These are phyloP conservation scores for Nesoenas mayeri DNA, from an alignment of 2,113 vertebrate species.

Conservation along the genomic window DNA sequence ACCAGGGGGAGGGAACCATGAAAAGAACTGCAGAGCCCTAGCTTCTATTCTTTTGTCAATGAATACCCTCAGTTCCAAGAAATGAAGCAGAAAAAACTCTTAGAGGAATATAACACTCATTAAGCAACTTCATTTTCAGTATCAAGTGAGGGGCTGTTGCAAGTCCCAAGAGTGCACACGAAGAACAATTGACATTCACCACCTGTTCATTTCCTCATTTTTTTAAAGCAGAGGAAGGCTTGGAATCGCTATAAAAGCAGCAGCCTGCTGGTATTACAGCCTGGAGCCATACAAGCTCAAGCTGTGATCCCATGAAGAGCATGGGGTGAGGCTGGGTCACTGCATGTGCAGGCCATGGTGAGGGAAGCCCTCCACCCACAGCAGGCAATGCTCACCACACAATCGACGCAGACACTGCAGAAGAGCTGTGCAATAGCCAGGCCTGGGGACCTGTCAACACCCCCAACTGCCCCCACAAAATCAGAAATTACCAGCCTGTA, in stretches of 20 bases:
- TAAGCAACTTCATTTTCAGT: constrained; percentile 33
- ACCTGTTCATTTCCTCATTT: constrained; percentile 4
- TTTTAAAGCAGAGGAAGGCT: neutral
- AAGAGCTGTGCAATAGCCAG: fast-evolving
- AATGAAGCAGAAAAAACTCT: constrained; percentile 50
- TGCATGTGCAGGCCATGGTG: fast-evolving
- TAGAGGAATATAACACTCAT: constrained; percentile 1
- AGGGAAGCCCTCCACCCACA: no score
- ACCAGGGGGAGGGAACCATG: neutral
- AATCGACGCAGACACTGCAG: fast-evolving
- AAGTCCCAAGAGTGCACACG: neutral
- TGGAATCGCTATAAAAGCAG: neutral
- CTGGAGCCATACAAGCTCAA: neutral
- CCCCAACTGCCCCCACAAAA: fast-evolving
- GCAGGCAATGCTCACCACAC: fast-evolving
- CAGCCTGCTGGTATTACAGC: neutral
- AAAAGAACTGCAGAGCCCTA: neutral
- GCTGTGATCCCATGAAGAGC: fast-evolving
- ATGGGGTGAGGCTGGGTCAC: fast-evolving
- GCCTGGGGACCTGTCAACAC: fast-evolving
- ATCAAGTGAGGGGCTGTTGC: neutral
- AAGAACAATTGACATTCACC: neutral
- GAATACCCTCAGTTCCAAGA: constrained; percentile 8
- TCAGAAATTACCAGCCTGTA: fast-evolving
- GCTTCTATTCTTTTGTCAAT: neutral